phyloP scores from a whole-genome alignment of 2,113 vertebrate species.

The Tretioscincus oriximinensis region DNA sequence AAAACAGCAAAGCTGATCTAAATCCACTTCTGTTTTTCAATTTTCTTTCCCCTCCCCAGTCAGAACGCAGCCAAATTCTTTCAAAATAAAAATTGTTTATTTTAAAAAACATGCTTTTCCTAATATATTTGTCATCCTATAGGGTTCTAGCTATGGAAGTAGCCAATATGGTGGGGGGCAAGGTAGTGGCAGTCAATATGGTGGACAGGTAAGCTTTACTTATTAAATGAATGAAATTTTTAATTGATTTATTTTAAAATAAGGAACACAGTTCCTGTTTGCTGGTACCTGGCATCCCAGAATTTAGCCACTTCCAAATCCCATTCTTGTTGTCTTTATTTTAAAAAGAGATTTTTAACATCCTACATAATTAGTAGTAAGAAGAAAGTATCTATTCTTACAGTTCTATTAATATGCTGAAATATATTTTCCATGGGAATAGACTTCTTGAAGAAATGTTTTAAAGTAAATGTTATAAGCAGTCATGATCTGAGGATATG shows the following conservation, averaged over 20 bases:
- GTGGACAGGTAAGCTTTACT: constrained; percentile 9
- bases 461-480: no score
- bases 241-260: background rate
- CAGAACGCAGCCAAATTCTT: background rate
- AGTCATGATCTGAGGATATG: no score
- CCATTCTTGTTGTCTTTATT: background rate
- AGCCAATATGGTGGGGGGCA: background rate
- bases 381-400: background rate
- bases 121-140: background rate
- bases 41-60: no score
- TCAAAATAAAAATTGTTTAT: background rate
- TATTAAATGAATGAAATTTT: constrained; percentile 3
- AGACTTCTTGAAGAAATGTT: no score
- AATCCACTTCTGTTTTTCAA: no score
- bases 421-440: background rate
- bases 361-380: background rate
- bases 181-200: background rate
- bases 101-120: background rate
- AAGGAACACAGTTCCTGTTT: background rate
- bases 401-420: background rate
- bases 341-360: background rate
- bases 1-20: no score
- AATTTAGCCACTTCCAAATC: background rate
- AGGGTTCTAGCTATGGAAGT: background rate
- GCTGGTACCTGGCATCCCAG: background rate